A percentile compares a stretch with the other conserved stretches of the same genome.
Conservation (phyloP, 2,113 vertebrate species). For the Pyxicephalus adspersus region DNA sequence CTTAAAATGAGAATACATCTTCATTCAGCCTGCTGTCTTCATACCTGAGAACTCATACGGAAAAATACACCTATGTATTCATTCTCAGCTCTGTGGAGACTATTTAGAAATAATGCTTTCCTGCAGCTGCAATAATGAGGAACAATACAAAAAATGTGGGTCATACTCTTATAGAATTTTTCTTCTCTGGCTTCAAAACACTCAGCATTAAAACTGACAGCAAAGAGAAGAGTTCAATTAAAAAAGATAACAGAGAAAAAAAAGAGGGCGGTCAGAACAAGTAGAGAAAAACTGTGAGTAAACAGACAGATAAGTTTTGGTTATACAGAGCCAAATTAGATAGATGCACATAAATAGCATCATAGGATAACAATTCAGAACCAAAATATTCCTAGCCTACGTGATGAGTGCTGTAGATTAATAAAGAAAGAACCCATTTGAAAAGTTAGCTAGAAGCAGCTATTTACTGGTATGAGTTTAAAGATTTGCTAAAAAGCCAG, state of each 20-base stretch:
- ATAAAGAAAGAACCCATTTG: no score
- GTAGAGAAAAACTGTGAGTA: background rate
- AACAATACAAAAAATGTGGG: conserved; percentile 38
- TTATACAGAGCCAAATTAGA: no score
- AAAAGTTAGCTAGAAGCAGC: no score
- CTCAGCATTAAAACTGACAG: background rate
- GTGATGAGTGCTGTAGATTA: no score
- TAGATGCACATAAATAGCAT: no score
- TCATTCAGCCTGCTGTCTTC: background rate
- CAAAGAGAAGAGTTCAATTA: background rate
- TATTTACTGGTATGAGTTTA: no score
- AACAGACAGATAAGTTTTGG: no score
- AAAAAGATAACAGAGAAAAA: background rate
- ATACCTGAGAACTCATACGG: conserved; percentile 7
- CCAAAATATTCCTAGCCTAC: no score
- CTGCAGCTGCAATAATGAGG: conserved; percentile 31
- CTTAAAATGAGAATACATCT: conserved; percentile 1
- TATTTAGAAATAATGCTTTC: conserved; percentile 28
- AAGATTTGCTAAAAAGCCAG: no score
- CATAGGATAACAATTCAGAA: no score
- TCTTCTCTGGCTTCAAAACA: background rate
- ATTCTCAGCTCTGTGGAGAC: conserved; percentile 4
- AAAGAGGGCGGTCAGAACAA: background rate
- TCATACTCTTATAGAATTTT: background rate
- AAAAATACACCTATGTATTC: conserved; percentile 33